phyloP scores from a whole-genome alignment of 1,140 invertebrate species.

The Drosophila leontia region DNA sequence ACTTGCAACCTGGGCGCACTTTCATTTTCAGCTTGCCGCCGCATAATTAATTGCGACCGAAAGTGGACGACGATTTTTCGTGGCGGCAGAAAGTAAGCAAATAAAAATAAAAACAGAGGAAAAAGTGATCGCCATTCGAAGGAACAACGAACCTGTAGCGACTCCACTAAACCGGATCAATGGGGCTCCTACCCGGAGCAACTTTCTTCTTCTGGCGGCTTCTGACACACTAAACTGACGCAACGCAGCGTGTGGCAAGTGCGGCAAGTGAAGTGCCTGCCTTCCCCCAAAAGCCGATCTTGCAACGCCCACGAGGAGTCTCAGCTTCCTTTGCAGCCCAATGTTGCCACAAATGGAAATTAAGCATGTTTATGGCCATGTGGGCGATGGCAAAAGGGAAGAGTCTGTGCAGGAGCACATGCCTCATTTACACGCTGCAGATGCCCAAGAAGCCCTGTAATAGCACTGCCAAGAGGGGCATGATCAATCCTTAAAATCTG shows the following conservation, averaged over 20 bases:
- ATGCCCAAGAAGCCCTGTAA: background rate
- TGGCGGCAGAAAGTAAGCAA: conserved; percentile 72
- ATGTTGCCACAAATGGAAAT: conserved; percentile 66
- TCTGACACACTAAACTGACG: conserved; percentile 83
- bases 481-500: background rate
- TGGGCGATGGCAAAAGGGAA: conserved; percentile 25
- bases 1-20: conserved; percentile 58
- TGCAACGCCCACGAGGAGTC: conserved; percentile 59
- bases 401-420: conserved; percentile 37
- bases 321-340: conserved; percentile 58
- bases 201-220: conserved; percentile 79
- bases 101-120: background rate
- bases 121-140: conserved; percentile 58
- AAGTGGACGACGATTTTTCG: conserved; percentile 78
- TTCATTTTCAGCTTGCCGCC: conserved; percentile 76
- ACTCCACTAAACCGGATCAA: conserved; percentile 72
- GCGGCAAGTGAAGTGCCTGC: conserved; percentile 64
- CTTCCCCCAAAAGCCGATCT: conserved; percentile 16
- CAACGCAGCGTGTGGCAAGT: conserved; percentile 68
- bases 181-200: conserved; percentile 41
- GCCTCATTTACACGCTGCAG: conserved; percentile 63
- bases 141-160: conserved; percentile 74
- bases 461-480: background rate
- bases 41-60: conserved; percentile 83
- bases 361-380: conserved; percentile 55